Percentiles rank a stretch among this genome's conserved stretches.
phyloP scores from a whole-genome alignment of 2,113 vertebrate species.

The Scytalopus superciliaris region DNA sequence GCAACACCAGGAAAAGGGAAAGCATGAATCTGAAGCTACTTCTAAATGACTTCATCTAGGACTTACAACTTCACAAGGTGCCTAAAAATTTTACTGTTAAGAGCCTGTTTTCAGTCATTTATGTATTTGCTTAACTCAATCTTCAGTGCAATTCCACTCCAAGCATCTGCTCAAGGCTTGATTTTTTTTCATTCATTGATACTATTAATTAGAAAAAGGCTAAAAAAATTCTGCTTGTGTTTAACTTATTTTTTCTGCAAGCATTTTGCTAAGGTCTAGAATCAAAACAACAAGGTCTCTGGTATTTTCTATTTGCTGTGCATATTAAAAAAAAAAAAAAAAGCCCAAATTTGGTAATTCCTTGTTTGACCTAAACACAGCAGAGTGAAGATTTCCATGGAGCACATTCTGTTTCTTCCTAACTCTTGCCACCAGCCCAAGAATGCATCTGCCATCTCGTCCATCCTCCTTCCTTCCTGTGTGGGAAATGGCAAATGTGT shows the following conservation, averaged over 20 bases:
- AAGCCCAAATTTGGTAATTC: neutral
- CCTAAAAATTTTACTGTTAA: neutral
- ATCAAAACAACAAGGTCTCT: neutral
- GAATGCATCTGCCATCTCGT: fast-evolving
- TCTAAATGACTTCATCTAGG: neutral
- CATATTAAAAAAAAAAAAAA: neutral
- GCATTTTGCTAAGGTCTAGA: neutral
- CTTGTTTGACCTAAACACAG: neutral
- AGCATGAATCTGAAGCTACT: neutral
- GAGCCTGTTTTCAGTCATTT: neutral
- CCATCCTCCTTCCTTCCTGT: neutral
- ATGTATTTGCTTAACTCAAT: neutral
- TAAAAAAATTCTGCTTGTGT: neutral
- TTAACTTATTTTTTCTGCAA: neutral
- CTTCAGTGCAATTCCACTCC: neutral
- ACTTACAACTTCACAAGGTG: neutral
- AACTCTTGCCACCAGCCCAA: neutral
- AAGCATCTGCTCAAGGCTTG: neutral
- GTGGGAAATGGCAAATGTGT: neutral
- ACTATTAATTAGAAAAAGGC: neutral
- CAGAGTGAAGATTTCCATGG: neutral
- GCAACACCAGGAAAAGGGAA: neutral
- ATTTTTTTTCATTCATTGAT: neutral
- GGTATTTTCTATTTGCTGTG: neutral
- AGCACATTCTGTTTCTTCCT: neutral